Percentiles rank a stretch among this genome's conserved stretches.
phyloP scores from a whole-genome alignment of 2,797 vertebrate species.

The Bovichtus diacanthus region DNA sequence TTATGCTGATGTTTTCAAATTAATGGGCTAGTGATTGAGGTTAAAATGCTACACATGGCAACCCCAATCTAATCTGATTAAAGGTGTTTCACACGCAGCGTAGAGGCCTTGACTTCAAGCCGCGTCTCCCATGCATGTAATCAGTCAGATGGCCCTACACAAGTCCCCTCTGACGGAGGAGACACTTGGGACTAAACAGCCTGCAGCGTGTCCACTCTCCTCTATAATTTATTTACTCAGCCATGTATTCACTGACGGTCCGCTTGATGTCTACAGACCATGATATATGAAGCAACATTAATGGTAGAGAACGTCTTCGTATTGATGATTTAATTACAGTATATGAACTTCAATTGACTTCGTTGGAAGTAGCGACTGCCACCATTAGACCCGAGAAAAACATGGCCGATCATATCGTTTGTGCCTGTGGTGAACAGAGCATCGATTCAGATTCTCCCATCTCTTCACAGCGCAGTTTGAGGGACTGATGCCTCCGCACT shows the following conservation, averaged over 20 bases:
- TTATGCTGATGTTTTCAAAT: slow-evolving; percentile 62
- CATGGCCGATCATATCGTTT: neutral
- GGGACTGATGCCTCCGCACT: neutral
- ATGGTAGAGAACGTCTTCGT: neutral
- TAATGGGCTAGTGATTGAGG: slow-evolving; percentile 63
- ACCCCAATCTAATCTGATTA: slow-evolving; percentile 62
- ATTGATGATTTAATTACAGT: neutral
- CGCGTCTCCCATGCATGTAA: slow-evolving; percentile 23
- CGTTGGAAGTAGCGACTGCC: neutral
- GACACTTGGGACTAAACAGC: slow-evolving; percentile 24
- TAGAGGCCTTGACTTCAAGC: slow-evolving; percentile 20
- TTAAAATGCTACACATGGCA: slow-evolving; percentile 49
- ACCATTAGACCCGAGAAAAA: neutral
- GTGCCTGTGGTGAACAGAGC: slow-evolving; percentile 11
- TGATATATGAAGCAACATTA: neutral
- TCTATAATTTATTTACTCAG: slow-evolving; percentile 38
- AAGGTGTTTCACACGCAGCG: slow-evolving; percentile 28
- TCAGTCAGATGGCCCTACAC: slow-evolving; percentile 46
- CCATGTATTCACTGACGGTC: neutral
- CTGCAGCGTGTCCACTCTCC: neutral
- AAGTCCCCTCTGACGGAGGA: slow-evolving; percentile 37
- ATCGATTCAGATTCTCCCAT: neutral
- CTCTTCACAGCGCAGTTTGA: slow-evolving; percentile 6
- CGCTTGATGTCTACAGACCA: neutral
- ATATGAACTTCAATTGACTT: neutral